Percentiles rank a stretch among this genome's conserved stretches.
Conservation (phyloP, 53 echinoderm and acorn worm species). For the Pentamera pediparva region DNA sequence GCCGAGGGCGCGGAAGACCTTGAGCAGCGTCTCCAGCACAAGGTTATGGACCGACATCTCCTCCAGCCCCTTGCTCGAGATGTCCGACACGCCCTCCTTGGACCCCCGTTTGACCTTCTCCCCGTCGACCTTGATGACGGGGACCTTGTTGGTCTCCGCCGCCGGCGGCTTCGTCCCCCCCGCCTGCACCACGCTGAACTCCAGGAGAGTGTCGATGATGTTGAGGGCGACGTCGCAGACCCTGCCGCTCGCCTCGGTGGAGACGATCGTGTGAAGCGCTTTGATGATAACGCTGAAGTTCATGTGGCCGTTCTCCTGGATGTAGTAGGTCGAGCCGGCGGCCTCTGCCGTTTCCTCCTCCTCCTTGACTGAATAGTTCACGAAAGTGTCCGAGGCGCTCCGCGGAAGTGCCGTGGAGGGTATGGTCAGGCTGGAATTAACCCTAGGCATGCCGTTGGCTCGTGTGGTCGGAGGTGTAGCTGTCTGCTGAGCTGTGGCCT, state of each 20-base stretch:
- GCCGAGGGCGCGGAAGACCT: slow-evolving; percentile 86
- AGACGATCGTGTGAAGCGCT: slow-evolving; percentile 81
- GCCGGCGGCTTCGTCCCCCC: slow-evolving; percentile 58
- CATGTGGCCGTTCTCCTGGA: slow-evolving; percentile 93
- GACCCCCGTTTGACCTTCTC: slow-evolving; percentile 71
- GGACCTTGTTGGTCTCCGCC: slow-evolving; percentile 89
- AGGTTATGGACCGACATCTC: slow-evolving; percentile 98
- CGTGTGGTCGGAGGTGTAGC: slow-evolving; percentile 18
- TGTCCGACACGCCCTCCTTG: slow-evolving; percentile 69
- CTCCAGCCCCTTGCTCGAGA: slow-evolving; percentile 70
- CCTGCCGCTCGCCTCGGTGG: slow-evolving; percentile 80
- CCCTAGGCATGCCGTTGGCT: slow-evolving; percentile 41
- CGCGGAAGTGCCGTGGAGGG: slow-evolving; percentile 74
- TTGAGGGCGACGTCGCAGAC: slow-evolving; percentile 92
- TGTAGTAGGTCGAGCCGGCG: slow-evolving; percentile 91
- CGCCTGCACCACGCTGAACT: slow-evolving; percentile 91
- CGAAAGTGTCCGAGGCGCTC: slow-evolving; percentile 94
- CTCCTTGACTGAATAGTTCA: slow-evolving; percentile 81
- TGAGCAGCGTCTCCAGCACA: slow-evolving; percentile 88
- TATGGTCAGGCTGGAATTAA: slow-evolving; percentile 61
- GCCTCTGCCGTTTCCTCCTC: slow-evolving; percentile 91
- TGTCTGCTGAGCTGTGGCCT: neutral
- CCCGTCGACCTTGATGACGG: slow-evolving; percentile 94
- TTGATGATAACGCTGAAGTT: slow-evolving; percentile 87
- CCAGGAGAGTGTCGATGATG: slow-evolving; percentile 93